Evolutionary conservation across 1,140 invertebrate species (phyloP), one percentile per base, ranked within the genome.

Genomic region (Caerostris extrusa): DNA sequence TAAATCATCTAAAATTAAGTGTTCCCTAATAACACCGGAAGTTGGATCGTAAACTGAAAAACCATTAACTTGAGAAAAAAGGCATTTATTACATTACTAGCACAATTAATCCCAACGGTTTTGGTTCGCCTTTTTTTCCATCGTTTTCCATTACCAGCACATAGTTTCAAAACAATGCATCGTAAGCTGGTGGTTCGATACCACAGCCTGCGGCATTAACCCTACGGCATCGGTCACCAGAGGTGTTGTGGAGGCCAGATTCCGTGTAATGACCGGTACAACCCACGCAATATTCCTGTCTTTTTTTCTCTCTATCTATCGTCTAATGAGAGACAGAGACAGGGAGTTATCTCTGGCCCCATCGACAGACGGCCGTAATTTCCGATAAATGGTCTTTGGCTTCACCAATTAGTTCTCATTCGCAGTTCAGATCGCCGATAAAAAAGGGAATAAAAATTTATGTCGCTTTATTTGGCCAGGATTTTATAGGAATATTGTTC

Each of bases 381-480:
- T 77, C 71, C 71, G 14, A 77, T 77, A 77, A 77, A 77, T 77
- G 71, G 71, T 77, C 53, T 77, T 77, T 77, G 53, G 71, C 71
- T 77, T 5, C 71, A 77, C 71, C 71, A 77, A 77, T 77, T 77
- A 77, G 71, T 12, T 34, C 71, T 34, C 71, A 77, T 77, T 77
- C 50, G 71, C 71, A 77, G 71, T 77, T 77, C 71, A 77, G 71
- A 77, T 77, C 50, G 4, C 7, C 50, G 71, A 77, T 77, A 77
- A 77, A 77, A 8, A 53, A 53, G 71, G 71, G 34, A 53, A 77
- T 77, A 77, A 77, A 77, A 77, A 77, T 77, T 77, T 77, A 77
- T 77, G 71, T 77, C 71, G 50, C 71, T 77, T 77, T 77, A 77
- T 77, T 77, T 34, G 19, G 71, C 7, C 34, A 12, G 7, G 71